Percentiles rank a stretch among this genome's conserved stretches.
Conservation (phyloP, 2,797 vertebrate species). For the Esox lucius region DNA sequence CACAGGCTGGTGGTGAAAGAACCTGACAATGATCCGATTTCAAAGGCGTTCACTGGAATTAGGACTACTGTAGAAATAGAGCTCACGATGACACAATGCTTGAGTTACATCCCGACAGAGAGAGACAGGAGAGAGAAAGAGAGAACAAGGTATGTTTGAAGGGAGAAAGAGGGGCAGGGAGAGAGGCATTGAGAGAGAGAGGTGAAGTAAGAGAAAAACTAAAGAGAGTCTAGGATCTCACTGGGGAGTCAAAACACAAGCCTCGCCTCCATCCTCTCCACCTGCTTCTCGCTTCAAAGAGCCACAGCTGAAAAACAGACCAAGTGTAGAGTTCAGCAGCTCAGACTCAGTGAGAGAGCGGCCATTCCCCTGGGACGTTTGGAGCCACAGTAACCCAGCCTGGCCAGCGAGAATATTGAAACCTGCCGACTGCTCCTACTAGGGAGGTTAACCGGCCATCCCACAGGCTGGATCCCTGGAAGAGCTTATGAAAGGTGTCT, state of each 20-base stretch:
- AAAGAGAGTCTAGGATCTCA: constrained; percentile 40
- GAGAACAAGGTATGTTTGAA: neutral
- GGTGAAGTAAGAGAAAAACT: neutral
- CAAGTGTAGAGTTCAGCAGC: constrained; percentile 62
- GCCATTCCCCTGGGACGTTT: constrained; percentile 46
- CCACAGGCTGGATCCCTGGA: constrained; percentile 23
- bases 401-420: constrained; percentile 43
- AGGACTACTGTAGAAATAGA: no score
- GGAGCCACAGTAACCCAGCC: constrained; percentile 36
- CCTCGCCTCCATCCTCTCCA: constrained; percentile 57
- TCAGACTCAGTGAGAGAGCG: constrained; percentile 48
- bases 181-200: constrained; percentile 1
- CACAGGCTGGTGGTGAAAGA: neutral
- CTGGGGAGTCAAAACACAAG: constrained; percentile 70
- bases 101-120: constrained; percentile 37
- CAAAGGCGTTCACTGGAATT: neutral
- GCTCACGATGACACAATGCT: constrained; percentile 51
- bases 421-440: constrained; percentile 37
- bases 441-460: constrained; percentile 1
- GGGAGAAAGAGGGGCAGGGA: constrained; percentile 1
- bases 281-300: constrained; percentile 70
- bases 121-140: neutral
- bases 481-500: constrained; percentile 12
- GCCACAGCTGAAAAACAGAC: constrained; percentile 64
- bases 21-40: neutral